Evolutionary conservation across 2,113 vertebrate genomes (phyloP).

Genomic region (Lycocorax pyrrhopterus): DNA sequence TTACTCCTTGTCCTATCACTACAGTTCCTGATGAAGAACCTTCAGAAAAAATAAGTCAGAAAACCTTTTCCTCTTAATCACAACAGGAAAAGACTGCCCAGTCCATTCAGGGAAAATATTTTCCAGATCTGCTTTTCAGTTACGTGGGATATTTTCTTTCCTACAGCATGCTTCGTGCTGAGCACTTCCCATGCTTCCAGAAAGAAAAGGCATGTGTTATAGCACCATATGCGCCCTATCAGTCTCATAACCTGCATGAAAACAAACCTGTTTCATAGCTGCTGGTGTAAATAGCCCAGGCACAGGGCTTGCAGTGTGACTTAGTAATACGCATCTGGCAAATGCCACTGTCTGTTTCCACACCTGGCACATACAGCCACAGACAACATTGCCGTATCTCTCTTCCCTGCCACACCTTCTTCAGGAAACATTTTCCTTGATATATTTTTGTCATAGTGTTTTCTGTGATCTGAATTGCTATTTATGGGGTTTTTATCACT

Average conservation of each 20-base stretch:
- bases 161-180: neutral
- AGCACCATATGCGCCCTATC: neutral
- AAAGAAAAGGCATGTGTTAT: neutral
- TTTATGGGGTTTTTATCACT: neutral
- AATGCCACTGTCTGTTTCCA: neutral
- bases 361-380: neutral
- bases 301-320: neutral
- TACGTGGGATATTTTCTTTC: neutral
- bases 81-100: neutral
- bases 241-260: neutral
- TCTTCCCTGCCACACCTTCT: neutral
- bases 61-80: neutral
- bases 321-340: neutral
- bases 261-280: neutral
- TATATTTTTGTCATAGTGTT: neutral
- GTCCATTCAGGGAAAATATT: neutral
- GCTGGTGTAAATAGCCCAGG: neutral
- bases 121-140: neutral
- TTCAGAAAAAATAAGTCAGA: neutral
- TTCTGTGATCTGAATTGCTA: neutral
- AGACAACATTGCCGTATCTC: neutral
- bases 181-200: neutral
- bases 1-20: neutral
- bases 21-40: neutral
- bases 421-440: neutral